Evolutionary conservation across 2,113 vertebrate species (phyloP).

Genomic region (Conger conger): DNA sequence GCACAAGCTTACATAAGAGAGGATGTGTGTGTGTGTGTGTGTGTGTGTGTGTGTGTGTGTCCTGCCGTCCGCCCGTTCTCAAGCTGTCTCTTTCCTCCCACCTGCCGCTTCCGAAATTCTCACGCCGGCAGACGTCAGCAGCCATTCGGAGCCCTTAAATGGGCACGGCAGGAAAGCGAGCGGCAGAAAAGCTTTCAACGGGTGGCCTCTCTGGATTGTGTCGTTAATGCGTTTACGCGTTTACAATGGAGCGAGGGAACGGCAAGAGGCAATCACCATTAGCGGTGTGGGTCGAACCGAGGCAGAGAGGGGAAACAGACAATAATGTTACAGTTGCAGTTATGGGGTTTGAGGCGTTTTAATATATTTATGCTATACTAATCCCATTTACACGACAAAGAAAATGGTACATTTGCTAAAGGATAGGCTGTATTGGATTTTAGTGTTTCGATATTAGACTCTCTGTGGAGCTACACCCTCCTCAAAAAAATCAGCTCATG

Average conservation of each 20-base stretch:
- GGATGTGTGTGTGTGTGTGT: background rate
- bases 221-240: background rate
- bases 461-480: too few species aligned
- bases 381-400: background rate
- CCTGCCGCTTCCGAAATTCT: background rate
- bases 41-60: background rate
- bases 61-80: too few species aligned
- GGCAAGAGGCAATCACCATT: background rate
- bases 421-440: too few species aligned
- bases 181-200: background rate
- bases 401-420: background rate
- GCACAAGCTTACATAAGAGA: background rate
- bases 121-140: background rate
- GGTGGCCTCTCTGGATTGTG: background rate
- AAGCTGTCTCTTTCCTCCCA: background rate
- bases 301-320: background rate
- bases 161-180: background rate
- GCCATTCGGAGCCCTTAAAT: constrained; percentile 5
- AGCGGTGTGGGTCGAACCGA: background rate
- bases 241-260: background rate
- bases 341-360: background rate
- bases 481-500: too few species aligned
- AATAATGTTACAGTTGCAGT: background rate
- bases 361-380: background rate
- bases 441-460: too few species aligned